These are phyloP conservation scores for Drosophila dunni DNA, from an alignment of 1,140 invertebrate species.

Conservation along the genomic window DNA sequence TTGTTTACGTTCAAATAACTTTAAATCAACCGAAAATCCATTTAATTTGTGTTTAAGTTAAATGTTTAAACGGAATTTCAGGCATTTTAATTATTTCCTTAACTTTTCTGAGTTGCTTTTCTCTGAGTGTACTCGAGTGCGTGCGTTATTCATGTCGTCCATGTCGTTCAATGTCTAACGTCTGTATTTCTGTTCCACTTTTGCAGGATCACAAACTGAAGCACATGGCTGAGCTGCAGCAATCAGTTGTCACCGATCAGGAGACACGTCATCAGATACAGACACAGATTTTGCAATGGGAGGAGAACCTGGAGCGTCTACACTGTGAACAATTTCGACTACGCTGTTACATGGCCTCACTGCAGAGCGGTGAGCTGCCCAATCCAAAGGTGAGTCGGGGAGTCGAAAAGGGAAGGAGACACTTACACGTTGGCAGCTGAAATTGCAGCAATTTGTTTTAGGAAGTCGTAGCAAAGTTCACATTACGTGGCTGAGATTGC, in stretches of 20 bases:
- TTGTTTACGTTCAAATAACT: too few relatives aligned
- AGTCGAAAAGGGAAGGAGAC: background rate
- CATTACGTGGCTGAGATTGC: constrained; percentile 47
- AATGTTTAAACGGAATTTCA: too few relatives aligned
- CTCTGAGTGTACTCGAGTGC: too few relatives aligned
- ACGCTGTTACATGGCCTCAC: constrained; percentile 97
- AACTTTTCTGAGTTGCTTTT: too few relatives aligned
- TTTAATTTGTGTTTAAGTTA: too few relatives aligned
- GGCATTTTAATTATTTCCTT: too few relatives aligned
- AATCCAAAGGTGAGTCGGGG: constrained; percentile 95
- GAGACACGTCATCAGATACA: constrained; percentile 96
- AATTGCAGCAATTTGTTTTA: constrained; percentile 45
- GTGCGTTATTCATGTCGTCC: background rate
- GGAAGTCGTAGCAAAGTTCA: constrained; percentile 41
- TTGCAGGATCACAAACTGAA: constrained; percentile 97
- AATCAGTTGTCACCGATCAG: constrained; percentile 96
- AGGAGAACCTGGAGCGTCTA: constrained; percentile 97
- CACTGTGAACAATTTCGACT: constrained; percentile 98
- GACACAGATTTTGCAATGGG: constrained; percentile 97
- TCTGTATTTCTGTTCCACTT: constrained; percentile 56
- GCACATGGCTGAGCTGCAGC: constrained; percentile 98
- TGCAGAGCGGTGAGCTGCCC: constrained; percentile 97
- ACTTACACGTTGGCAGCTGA: background rate
- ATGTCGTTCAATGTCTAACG: constrained; percentile 47
- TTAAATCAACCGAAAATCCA: too few relatives aligned